These are phyloP conservation scores for Sarcophaga caerulescens DNA, from an alignment of 2,888 invertebrate species.

Conservation along the genomic window DNA sequence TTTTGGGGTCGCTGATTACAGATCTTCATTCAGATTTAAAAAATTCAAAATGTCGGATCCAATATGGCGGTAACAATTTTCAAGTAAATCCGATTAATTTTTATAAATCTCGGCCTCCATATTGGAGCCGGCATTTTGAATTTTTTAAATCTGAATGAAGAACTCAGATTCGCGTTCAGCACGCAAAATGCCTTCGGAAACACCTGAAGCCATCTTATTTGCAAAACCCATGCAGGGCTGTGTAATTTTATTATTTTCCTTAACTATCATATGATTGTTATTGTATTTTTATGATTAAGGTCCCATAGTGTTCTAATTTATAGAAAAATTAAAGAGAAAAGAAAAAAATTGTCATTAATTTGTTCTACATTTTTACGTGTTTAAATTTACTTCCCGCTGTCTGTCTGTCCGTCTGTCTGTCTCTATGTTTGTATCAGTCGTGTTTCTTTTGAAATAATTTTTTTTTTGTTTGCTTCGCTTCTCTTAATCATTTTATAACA, in stretches of 20 bases:
- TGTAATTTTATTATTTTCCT: background rate
- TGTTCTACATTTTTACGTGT: conserved; percentile 31
- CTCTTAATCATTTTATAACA: conserved; percentile 67
- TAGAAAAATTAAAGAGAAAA: conserved; percentile 7
- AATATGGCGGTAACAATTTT: no score
- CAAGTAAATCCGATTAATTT: no score
- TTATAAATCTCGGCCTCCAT: no score
- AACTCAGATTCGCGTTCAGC: no score
- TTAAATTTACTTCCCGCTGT: background rate
- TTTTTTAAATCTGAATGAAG: no score
- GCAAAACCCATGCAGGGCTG: no score
- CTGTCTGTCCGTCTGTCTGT: background rate
- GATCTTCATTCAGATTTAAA: no score
- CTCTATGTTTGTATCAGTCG: background rate
- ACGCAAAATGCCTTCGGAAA: no score
- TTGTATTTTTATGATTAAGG: background rate
- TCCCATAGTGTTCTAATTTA: conserved; percentile 36
- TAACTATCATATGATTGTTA: background rate
- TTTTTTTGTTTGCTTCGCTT: conserved; percentile 15
- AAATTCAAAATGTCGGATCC: no score
- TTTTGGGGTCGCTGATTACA: no score
- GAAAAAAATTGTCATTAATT: conserved; percentile 16
- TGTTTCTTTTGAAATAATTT: background rate
- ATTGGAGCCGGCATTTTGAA: no score
- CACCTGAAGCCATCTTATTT: no score